Base-by-base conservation (phyloP, 2,113 vertebrate genomes). In the Hiodon tergisus region DNA sequence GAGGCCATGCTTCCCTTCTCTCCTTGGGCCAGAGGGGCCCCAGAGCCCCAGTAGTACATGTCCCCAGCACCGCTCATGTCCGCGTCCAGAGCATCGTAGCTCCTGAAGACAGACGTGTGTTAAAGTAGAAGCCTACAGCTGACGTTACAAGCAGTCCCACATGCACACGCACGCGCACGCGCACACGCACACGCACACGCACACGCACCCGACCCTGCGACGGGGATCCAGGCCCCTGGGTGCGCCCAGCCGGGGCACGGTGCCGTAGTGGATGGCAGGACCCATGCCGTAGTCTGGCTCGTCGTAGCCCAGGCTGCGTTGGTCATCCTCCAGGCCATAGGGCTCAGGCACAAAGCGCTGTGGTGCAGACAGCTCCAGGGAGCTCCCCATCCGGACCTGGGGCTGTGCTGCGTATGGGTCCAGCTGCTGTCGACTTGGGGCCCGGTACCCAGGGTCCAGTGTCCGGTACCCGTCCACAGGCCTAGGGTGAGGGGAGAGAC, bases 341-440 rank as follows among this genome's bases (percentile, higher is more conserved):
- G 94, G 91, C 67, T 98, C 95, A 0, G 95, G 86, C 55, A 96
- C 90, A 83, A 96, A 98, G 51, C 95, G 91, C 52, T 91, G 93
- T 0, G 90, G 75, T 62, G 85, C 78, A 2, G 89, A 87, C 14
- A 98, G 89, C 88, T 98, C 96, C 88, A 95, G 79, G 1, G 90
- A 93, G 83, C 95, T 97, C 65, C 95, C 96, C 2, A 95, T 90
- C 0, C 94, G 94, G 59, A 98, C 95, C 84, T 98, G 89, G 2
- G 96, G 96, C 78, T 98, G 96, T 17, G 95, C 95, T n/a, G 93
- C 93, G 0, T 98, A 98, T 9, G 93, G 91, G 75, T 96, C 95
- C 89, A 91, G 78, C 68, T 91, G 90, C 80, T 92, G 93, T 67
- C 96, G 91, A 85, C 94, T 96, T 53, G 91, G 92, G 17, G 93